Conservation (phyloP, 2,113 vertebrate species). For the Dicentrarchus labrax region DNA sequence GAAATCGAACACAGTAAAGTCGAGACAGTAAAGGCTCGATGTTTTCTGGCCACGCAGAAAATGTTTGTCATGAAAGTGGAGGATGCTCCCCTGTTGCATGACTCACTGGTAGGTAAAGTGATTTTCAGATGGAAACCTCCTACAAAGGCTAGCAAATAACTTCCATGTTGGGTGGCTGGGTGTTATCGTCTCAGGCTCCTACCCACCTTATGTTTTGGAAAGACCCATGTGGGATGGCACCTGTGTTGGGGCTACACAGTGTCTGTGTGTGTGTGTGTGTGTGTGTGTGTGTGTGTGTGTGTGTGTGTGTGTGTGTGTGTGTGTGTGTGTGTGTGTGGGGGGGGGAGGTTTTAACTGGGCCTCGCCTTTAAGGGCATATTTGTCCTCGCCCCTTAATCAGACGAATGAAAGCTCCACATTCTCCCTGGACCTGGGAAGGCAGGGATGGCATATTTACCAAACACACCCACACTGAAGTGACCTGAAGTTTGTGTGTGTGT, state of each 20-base stretch:
- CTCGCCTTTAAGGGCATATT: constrained; percentile 78
- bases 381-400: constrained; percentile 83
- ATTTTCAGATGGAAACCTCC: constrained; percentile 21
- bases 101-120: constrained; percentile 12
- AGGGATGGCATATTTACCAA: constrained; percentile 83
- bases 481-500: constrained; percentile 55
- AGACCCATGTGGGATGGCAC: constrained; percentile 69
- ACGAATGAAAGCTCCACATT: constrained; percentile 81
- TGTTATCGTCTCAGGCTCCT: constrained; percentile 13
- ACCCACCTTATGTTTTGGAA: constrained; percentile 64
- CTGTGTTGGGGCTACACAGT: constrained; percentile 70
- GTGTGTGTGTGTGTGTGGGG: constrained; percentile 31
- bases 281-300: constrained; percentile 33
- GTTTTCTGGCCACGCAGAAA: constrained; percentile 13
- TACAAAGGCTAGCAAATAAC: not conserved
- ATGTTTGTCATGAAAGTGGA: constrained; percentile 25
- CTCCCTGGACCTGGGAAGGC: constrained; percentile 64
- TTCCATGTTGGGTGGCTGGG: not conserved
- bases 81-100: not conserved
- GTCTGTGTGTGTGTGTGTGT: constrained; percentile 7
- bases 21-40: not conserved
- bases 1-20: not conserved
- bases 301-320: constrained; percentile 29
- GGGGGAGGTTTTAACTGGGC: constrained; percentile 41
- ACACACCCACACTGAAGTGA: constrained; percentile 74